Percentiles rank a stretch among this genome's conserved stretches.
Evolutionary conservation across 2,888 invertebrate genomes (phyloP).

Genomic region (Seira sanloemensis): DNA sequence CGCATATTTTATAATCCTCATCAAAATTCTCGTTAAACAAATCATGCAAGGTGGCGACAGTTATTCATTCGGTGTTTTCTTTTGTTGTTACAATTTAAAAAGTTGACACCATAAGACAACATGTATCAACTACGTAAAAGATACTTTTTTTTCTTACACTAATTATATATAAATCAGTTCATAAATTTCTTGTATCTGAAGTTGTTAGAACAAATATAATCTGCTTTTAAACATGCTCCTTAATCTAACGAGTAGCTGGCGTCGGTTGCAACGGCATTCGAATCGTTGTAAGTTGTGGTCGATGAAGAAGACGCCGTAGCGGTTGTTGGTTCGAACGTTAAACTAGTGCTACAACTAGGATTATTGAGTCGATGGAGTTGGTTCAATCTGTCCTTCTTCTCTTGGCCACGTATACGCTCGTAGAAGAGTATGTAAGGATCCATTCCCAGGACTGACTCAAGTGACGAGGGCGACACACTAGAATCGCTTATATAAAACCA

Average conservation of each 20-base stretch:
- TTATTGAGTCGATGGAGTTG: constrained; percentile 38
- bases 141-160: not conserved
- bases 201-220: not conserved
- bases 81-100: not conserved
- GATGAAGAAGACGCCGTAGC: constrained; percentile 20
- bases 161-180: constrained; percentile 5
- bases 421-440: constrained; percentile 98
- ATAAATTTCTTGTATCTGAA: not conserved
- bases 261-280: not conserved
- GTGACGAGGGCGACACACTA: constrained; percentile 87
- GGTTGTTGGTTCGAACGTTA: constrained; percentile 24
- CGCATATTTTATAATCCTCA: not conserved
- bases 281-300: constrained; percentile 3
- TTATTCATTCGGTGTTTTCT: not conserved
- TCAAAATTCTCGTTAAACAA: not conserved
- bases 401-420: constrained; percentile 83
- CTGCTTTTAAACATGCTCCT: not conserved
- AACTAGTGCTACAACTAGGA: constrained; percentile 21
- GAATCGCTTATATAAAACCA: constrained; percentile 98
- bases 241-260: constrained; percentile 32
- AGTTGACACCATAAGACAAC: not conserved
- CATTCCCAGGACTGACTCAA: constrained; percentile 86
- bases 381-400: constrained; percentile 52
- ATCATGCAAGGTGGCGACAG: not conserved
- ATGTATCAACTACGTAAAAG: not conserved